These are phyloP conservation scores for Coracias cyanogaster DNA, from an alignment of 2,797 vertebrate genomes.

Conservation along the genomic window DNA sequence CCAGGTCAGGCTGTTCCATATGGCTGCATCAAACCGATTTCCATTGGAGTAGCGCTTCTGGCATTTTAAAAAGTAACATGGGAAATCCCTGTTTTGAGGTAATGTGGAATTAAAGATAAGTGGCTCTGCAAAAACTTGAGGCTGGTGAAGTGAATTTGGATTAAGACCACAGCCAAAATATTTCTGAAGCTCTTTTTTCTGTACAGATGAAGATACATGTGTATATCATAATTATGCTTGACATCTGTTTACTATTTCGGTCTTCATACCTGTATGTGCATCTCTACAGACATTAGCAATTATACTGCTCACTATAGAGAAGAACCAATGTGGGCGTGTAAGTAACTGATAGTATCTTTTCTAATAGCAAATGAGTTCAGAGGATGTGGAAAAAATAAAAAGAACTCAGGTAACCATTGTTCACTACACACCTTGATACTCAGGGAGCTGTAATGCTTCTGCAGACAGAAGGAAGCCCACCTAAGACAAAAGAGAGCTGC, in stretches of 20 bases:
- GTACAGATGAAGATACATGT: background rate
- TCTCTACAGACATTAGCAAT: background rate
- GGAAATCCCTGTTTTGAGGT: constrained; percentile 58
- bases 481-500: background rate
- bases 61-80: constrained; percentile 23
- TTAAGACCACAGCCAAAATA: constrained; percentile 36
- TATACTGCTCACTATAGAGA: background rate
- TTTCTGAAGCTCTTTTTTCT: constrained; percentile 6
- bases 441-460: background rate
- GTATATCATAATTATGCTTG: constrained; percentile 25
- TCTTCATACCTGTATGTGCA: background rate
- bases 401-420: background rate
- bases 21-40: constrained; percentile 21
- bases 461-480: background rate
- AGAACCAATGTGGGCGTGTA: background rate
- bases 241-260: constrained; percentile 4
- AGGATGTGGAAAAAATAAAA: background rate
- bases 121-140: constrained; percentile 26
- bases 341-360: background rate
- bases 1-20: constrained; percentile 3
- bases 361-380: background rate
- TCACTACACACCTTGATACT: background rate
- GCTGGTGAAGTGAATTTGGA: constrained; percentile 35
- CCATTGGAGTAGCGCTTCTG: constrained; percentile 34
- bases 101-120: constrained; percentile 32